A percentile compares a stretch with the other conserved stretches of the same genome.
These are phyloP conservation scores for Otus sunia DNA, from an alignment of 2,113 vertebrate species.

Conservation along the genomic window DNA sequence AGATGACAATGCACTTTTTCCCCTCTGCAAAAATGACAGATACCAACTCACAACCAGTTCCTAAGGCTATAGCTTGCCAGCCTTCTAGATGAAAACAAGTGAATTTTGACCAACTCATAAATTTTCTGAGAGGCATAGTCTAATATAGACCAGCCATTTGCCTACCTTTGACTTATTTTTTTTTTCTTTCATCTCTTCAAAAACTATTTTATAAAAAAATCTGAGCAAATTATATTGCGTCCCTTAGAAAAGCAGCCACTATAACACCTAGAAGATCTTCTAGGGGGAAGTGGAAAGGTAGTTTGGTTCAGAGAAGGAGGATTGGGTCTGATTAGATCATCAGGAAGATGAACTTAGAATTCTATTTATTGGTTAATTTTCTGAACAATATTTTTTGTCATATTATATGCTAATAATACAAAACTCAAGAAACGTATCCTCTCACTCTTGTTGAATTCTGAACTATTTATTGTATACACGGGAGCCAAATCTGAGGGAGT, in stretches of 20 bases:
- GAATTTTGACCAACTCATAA: background rate
- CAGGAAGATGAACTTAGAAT: background rate
- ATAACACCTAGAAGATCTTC: background rate
- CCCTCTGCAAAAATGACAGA: background rate
- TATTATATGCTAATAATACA: background rate
- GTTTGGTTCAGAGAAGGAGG: background rate
- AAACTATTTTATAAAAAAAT: background rate
- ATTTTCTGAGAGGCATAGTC: background rate
- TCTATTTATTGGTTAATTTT: background rate
- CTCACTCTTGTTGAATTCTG: background rate
- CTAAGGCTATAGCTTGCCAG: background rate
- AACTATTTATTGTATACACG: background rate
- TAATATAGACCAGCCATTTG: background rate
- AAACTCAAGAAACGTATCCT: background rate
- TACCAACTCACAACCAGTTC: background rate
- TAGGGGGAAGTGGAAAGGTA: background rate
- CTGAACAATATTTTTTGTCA: background rate
- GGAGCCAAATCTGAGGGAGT: background rate
- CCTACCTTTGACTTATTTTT: fast-evolving
- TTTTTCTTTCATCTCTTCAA: background rate
- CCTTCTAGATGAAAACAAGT: background rate
- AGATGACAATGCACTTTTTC: background rate
- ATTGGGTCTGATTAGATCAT: background rate
- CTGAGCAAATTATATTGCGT: background rate
- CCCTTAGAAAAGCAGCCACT: background rate